Base-by-base conservation (phyloP, 2,797 vertebrate genomes). In the Smutsia temminckii region DNA sequence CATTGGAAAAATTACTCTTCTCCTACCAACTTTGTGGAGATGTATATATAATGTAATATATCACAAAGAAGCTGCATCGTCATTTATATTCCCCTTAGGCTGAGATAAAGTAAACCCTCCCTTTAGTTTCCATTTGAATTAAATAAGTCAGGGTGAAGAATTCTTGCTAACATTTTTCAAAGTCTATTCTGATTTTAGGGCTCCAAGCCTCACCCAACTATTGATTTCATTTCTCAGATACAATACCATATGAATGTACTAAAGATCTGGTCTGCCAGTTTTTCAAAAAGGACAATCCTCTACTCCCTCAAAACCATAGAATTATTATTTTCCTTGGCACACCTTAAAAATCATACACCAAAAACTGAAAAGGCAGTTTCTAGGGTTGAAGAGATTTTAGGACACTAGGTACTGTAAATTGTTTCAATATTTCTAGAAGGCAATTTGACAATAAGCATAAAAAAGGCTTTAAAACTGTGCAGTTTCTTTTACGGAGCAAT, bases 201-300 rank as follows among this genome's bases (percentile, higher is more conserved):
- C 25, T 85, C 25, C 16, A 79, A 17, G 27, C 11, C 6, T 69
- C 78, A 64, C n/a, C 51, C 78, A 95, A 79, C 29, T 64, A 27
- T n/a, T 83, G 42, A 87, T 74, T 63, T 63, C 69, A 84, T 74
- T 63, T 83, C 77, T 85, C 85, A 64, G 29, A 80, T 49, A 53
- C 53, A 90, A 46, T 49, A 46, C 4, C 53, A 81, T 11, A 12
- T 68, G 25, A 25, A 84, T 46, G 25, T 49, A 86, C 42, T 68
- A 40, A 75, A 77, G 80, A 89, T 64, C 17, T 68, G 42, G 2
- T 77, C 14, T 29, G 49, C 37, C 85, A 68, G 29, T 34, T 92
- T 90, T 92, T 79, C 20, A 68, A 87, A 86, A 86, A 61, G 20
- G 75, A 69, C 25, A 79, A 77, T 83, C 61, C 66, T 85, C 68